phyloP scores from a whole-genome alignment of 2,888 invertebrate species.

The Lithophane socia region DNA sequence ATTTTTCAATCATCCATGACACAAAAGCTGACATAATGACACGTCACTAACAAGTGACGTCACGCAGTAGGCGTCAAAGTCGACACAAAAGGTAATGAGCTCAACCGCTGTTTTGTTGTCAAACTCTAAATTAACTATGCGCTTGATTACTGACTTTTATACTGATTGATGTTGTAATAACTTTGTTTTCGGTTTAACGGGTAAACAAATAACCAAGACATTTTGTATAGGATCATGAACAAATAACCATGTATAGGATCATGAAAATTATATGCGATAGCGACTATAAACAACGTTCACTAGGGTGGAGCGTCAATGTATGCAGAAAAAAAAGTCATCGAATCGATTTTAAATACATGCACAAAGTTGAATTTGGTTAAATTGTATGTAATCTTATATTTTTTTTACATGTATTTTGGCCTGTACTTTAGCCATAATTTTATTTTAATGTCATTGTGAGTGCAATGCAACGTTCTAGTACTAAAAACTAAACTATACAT shows the following conservation, averaged over 20 bases:
- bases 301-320: too few species aligned
- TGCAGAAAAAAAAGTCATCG: too few species aligned
- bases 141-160: slow-evolving; percentile 53
- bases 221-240: too few species aligned
- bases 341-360: too few species aligned
- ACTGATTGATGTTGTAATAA: slow-evolving; percentile 44
- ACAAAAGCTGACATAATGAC: slow-evolving; percentile 39
- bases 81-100: slow-evolving; percentile 62
- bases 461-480: too few species aligned
- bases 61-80: slow-evolving; percentile 32
- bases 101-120: slow-evolving; percentile 48
- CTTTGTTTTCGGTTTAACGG: neutral
- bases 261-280: neutral
- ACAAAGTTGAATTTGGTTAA: too few species aligned
- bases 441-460: too few species aligned
- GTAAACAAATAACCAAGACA: too few species aligned
- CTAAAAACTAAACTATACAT: neutral
- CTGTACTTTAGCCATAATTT: too few species aligned
- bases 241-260: neutral
- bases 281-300: neutral
- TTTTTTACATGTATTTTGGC: too few species aligned
- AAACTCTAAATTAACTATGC: slow-evolving; percentile 58
- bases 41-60: slow-evolving; percentile 56
- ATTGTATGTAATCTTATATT: too few species aligned
- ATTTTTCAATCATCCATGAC: slow-evolving; percentile 19